Evolutionary conservation across 2,113 vertebrate genomes (phyloP), one percentile per base, ranked within the genome.

Genomic region (Hystrix brachyura): DNA sequence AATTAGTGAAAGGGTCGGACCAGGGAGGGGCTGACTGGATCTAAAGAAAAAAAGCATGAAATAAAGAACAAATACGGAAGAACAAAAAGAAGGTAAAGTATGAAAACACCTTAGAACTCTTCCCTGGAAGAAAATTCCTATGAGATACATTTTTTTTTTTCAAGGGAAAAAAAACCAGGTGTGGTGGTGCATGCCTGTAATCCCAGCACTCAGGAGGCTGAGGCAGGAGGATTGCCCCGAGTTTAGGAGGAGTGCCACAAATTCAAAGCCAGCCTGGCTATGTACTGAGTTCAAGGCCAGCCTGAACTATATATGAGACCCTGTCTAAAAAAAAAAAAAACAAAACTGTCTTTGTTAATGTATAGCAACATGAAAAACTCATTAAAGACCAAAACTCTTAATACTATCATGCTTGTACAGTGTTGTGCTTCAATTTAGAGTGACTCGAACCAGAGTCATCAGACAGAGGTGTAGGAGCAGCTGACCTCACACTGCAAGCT

Each of bases 51-150:
- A 86, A 69, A 48, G 23, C 18, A 27, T 46, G 90, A 67, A 96
- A 88, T 80, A 72, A 62, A 84, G 57, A 90, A 83, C 21, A 90
- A 90, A 85, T 69, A 60, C 1, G 90, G 74, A 21, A 23, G 87
- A 92, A 82, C 80, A 78, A 76, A 85, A 87, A 87, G 29, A 85
- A 87, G 62, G 12, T 67, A 76, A 89, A 86, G 64, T 86, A 81
- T 57, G 34, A 65, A 90, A 96, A 90, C 14, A 10, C 21, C 29
- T 46, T 46, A 74, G 71, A 46, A 74, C 71, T 46, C 38, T 90
- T 46, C 74, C 64, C 57, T 38, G 53, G 57, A 91, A 91, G n/a
- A 76, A 93, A 92, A 94, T 83, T 71, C 32, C 62, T 95, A 3
- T 55, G 46, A 89, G 81, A 90, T 92, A 76, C 17, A 51, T 71